Percentiles rank a stretch among this genome's conserved stretches.
Evolutionary conservation across 1,140 invertebrate genomes (phyloP).

Genomic region (Apolygus lucorum): DNA sequence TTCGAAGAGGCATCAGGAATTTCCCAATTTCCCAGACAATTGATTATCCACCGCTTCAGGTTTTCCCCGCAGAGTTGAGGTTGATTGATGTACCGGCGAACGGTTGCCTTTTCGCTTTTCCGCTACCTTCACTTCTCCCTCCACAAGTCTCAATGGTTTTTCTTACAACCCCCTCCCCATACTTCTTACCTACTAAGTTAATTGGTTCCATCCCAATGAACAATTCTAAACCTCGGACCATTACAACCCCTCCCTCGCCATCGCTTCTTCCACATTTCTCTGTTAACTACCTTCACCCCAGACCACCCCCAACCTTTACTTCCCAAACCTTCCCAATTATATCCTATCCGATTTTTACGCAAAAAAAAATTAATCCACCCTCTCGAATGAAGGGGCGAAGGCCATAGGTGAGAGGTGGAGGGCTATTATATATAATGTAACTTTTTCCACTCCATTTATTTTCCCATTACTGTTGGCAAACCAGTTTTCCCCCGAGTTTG

Average conservation of each 20-base stretch:
- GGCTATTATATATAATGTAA: not conserved
- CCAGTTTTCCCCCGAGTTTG: not conserved
- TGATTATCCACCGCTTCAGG: conserved; percentile 10
- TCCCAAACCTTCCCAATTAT: not conserved
- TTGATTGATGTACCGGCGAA: conserved; percentile 19
- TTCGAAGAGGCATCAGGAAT: too few species aligned
- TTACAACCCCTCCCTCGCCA: not conserved
- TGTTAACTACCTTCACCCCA: not conserved
- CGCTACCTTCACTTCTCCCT: not conserved
- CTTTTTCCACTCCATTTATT: conserved; percentile 6
- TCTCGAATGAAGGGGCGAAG: not conserved
- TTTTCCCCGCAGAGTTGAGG: not conserved
- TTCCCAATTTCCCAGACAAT: conserved; percentile 23
- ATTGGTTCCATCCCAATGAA: conserved; percentile 20
- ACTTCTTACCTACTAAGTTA: not conserved
- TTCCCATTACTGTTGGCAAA: conserved; percentile 10
- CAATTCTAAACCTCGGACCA: conserved; percentile 21
- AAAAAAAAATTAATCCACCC: not conserved
- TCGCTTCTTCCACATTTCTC: not conserved
- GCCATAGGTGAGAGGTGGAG: not conserved
- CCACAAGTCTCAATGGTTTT: not conserved
- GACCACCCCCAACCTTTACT: not conserved
- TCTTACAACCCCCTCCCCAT: not conserved
- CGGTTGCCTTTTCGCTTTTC: not conserved
- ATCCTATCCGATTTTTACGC: not conserved